Evolutionary conservation across 2,797 vertebrate species (phyloP).

Genomic region (Lates japonicus): DNA sequence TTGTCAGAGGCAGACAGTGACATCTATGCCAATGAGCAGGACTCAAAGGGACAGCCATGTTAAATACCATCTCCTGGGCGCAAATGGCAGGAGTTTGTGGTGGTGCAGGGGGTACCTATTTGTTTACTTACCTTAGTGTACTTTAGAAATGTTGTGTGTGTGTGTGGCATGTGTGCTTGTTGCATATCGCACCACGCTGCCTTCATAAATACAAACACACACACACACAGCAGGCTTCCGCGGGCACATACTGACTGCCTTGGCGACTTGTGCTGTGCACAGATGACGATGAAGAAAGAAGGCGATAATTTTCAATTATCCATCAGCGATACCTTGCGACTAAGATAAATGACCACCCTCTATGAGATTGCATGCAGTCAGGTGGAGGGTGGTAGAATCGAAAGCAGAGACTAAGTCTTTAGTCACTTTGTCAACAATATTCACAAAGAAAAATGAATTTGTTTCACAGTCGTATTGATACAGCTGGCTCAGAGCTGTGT

Average conservation of each 20-base stretch:
- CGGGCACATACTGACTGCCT: constrained; percentile 27
- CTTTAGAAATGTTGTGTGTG: constrained; percentile 50
- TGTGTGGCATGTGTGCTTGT: constrained; percentile 11
- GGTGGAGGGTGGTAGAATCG: constrained; percentile 20
- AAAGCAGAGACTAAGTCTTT: constrained; percentile 5
- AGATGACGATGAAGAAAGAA: constrained; percentile 58
- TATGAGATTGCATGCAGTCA: constrained; percentile 20
- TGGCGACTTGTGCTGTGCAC: constrained; percentile 30
- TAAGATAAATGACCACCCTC: constrained; percentile 42
- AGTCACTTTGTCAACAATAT: constrained; percentile 33
- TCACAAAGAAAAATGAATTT: constrained; percentile 34
- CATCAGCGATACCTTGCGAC: constrained; percentile 56
- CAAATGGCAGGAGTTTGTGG: constrained; percentile 75
- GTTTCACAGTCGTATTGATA: constrained; percentile 25
- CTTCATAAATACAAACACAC: constrained; percentile 3
- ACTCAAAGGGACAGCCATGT: constrained; percentile 67
- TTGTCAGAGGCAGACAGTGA: constrained; percentile 81
- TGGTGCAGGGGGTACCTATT: constrained; percentile 52
- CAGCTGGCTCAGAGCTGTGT: constrained; percentile 18
- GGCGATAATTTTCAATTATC: constrained; percentile 70
- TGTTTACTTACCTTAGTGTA: constrained; percentile 46
- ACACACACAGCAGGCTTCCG: constrained; percentile 9
- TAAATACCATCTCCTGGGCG: constrained; percentile 82
- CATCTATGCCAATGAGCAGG: constrained; percentile 76
- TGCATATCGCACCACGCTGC: constrained; percentile 20